Evolutionary conservation across 2,113 vertebrate species (phyloP).

Genomic region (Tympanuchus pallidicinctus): DNA sequence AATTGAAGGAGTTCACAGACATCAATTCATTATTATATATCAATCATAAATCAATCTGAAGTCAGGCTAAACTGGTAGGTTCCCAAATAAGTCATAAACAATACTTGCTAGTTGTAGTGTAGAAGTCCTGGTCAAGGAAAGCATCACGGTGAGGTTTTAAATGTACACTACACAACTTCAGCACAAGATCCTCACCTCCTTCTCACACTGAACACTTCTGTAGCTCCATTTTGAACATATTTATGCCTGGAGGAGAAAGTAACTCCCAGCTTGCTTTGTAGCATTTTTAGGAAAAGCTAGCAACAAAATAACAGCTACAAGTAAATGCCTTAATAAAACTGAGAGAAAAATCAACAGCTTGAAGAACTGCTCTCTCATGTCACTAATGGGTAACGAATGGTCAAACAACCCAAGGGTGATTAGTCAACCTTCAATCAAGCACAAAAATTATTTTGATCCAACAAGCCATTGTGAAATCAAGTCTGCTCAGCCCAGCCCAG

Average conservation of each 20-base stretch:
- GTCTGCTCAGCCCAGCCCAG: background rate
- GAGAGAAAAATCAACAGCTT: slow-evolving; percentile 6
- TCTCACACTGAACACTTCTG: background rate
- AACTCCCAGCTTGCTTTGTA: background rate
- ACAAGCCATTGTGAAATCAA: slow-evolving; percentile 34
- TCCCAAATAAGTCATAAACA: background rate
- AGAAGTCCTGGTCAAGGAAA: background rate
- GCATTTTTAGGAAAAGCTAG: slow-evolving; percentile 20
- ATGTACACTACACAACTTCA: background rate
- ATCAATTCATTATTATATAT: background rate
- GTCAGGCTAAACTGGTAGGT: background rate
- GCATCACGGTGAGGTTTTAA: background rate
- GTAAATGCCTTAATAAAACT: background rate
- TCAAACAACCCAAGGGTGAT: background rate
- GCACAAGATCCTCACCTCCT: background rate
- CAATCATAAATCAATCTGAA: background rate
- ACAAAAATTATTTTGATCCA: background rate
- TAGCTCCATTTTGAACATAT: background rate
- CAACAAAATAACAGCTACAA: slow-evolving; percentile 14
- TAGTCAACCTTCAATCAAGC: slow-evolving; percentile 22
- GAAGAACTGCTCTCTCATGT: background rate
- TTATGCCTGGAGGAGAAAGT: background rate
- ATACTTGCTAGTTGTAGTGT: background rate
- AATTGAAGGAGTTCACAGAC: background rate
- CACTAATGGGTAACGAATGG: slow-evolving; percentile 42